Base-by-base conservation (phyloP, 1,140 invertebrate genomes). In the Drosophila mauritiana region DNA sequence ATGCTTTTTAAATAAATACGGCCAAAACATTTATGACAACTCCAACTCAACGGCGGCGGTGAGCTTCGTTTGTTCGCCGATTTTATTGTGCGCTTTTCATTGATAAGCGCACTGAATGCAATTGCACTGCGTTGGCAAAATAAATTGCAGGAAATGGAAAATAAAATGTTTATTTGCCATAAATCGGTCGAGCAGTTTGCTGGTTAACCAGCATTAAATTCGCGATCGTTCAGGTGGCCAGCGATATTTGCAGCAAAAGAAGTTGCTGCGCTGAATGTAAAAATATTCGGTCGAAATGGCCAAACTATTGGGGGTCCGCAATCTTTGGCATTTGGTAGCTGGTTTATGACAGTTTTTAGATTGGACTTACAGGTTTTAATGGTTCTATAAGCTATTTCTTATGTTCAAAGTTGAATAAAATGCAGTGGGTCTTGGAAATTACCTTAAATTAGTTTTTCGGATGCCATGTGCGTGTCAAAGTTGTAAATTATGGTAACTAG, bases 111-210 rank as follows among this genome's bases (percentile, higher is more conserved):
- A 39, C 31, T 54, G 36, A 65, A 64, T 56, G 74, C 67, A 63
- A 86, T 68, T 75, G 74, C 82, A 88, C 11, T 36, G 48, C 46
- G 64, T 54, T 72, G 68, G 70, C 67, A 56, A 67, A 67, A 86
- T 88, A 82, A 88, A 86, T 76, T 88, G 70, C 82, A 78, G 82
- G 70, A 88, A 86, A 67, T 82, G 78, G 79, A 65, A 72, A 88
- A 88, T 79, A 88, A 79, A 82, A 81, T 69, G 70, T 88, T 88
- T 86, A 88, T 88, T 82, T 65, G 83, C 77, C 82, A 82, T 82
- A 86, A 86, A 76, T 79, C 74, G 72, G 61, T 56, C 54, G 67
- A 64, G 68, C 76, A 43, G 73, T 62, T 63, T 78, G 57, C 43
- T 63, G 68, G 57, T 65, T 59, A 76, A 62, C 54, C 59, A 65